Evolutionary conservation across 2,888 invertebrate species (phyloP), one percentile per base, ranked within the genome.

Genomic region (Anoplius nigerrimus): DNA sequence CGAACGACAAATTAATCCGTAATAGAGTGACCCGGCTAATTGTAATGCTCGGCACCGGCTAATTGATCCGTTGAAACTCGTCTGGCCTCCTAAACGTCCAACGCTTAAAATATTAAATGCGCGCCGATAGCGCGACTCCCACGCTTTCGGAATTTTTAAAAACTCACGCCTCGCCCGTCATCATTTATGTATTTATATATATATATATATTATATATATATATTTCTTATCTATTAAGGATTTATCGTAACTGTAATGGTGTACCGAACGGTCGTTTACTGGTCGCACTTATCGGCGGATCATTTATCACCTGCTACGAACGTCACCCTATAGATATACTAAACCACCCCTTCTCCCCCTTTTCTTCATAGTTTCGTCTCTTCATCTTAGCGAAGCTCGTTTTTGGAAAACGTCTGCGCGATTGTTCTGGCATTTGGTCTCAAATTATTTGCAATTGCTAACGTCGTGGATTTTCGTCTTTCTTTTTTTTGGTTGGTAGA

Each of bases 71-170:
- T 75, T 74, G 65, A 72, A 73, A 62, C 67, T 70, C 68, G 71
- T 69, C 71, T n/a, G 61, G 62, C 71, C 62, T 62, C 72, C n/a
- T 70, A 34, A 34, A 18, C 18, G 75, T 77, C 71, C 78, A 79
- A 81, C 79, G 75, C 78, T 75, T 78, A 78, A 72, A 75, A 77
- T 78, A 82, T 76, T 74, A 77, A 79, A 81, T 81, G n/a, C n/a
- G n/a, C 74, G 72, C 76, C 62, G 48, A 80, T 77, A 74, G 42
- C 56, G 51, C 43, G 62, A 60, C 71, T 62, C 66, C 60, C 55
- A 70, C 69, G 62, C 71, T 61, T 68, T 69, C 69, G 63, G 67
- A 69, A 75, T 48, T 73, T 66, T 72, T 67, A 65, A 67, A 71
- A 74, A 71, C 66, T 55, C 71, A 42, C 59, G 53, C 59, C 20